Percentiles rank a stretch among this genome's conserved stretches.
phyloP scores from a whole-genome alignment of 2,113 vertebrate species.

The Sus scrofa region T2T-Sscrofa CM000822.6:77208501-77209000 shows the following conservation, averaged over 20 bases:
- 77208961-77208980: background rate
- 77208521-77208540: background rate
- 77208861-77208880: background rate
- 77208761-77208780: background rate
- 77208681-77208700: background rate
- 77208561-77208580: background rate
- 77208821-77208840: background rate
- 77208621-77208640: background rate
- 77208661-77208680: background rate
- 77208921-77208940: no score
- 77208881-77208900: accelerated
- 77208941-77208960: background rate
- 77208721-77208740: conserved; percentile 10
- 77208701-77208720: background rate
- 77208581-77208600: background rate
- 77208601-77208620: background rate
- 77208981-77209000: background rate
- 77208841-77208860: background rate
- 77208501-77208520: background rate
- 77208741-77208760: background rate
- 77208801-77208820: background rate
- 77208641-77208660: background rate
- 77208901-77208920: background rate
- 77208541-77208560: background rate
- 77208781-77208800: background rate